Evolutionary conservation across 2,113 vertebrate genomes (phyloP).

Genomic region (Myodes glareolus): DNA sequence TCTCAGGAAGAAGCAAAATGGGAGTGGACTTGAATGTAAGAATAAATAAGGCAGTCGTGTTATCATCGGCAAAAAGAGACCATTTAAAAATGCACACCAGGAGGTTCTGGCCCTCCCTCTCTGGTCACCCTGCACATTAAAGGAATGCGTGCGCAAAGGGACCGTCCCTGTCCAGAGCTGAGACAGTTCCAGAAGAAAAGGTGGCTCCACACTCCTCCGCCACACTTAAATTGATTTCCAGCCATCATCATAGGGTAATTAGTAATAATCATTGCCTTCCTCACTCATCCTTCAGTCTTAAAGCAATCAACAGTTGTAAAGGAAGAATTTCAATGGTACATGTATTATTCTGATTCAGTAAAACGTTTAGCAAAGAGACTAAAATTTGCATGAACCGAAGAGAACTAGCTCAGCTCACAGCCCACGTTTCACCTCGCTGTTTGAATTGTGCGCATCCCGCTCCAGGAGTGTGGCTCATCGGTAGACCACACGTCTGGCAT

Average conservation of each 20-base stretch:
- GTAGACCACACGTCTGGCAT: background rate
- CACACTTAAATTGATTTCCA: background rate
- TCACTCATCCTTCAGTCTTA: background rate
- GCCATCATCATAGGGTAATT: background rate
- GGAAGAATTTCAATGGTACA: background rate
- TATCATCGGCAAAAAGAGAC: slow-evolving; percentile 38
- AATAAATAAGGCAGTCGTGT: background rate
- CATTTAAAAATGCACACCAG: slow-evolving; percentile 6
- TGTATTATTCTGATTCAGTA: slow-evolving; percentile 4
- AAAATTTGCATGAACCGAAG: slow-evolving; percentile 38
- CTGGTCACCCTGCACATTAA: background rate
- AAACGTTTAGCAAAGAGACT: slow-evolving; percentile 11
- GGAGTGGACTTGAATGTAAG: background rate
- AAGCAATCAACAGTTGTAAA: slow-evolving; percentile 11
- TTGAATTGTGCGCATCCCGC: background rate
- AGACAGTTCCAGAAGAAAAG: background rate
- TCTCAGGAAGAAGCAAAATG: slow-evolving; percentile 3
- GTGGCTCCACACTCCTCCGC: background rate
- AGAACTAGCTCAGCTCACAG: background rate
- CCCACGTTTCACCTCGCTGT: background rate
- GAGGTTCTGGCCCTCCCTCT: background rate
- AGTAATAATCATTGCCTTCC: slow-evolving; percentile 27
- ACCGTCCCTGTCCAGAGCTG: background rate
- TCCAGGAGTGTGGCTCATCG: background rate
- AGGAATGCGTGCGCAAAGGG: background rate